phyloP scores from a whole-genome alignment of 2,888 invertebrate genomes.

The Yponomeuta cagnagella region DNA sequence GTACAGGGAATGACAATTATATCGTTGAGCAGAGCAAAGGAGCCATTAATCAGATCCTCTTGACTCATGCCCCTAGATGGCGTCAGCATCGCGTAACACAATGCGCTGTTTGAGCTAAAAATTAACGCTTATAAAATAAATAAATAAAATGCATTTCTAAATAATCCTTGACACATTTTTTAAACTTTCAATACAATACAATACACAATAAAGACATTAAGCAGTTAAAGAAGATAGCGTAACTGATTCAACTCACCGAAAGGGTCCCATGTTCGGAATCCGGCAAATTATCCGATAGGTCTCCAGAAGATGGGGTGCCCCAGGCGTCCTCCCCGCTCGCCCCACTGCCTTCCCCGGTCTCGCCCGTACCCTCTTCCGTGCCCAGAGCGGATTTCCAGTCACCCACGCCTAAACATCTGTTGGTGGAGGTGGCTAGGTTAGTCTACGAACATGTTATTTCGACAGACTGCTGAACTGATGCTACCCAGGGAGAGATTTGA shows the following conservation, averaged over 20 bases:
- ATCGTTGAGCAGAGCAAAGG: too few species aligned
- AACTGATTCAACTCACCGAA: constrained; percentile 56
- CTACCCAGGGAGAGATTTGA: too few species aligned
- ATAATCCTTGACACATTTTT: too few species aligned
- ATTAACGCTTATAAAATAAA: too few species aligned
- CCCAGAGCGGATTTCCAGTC: constrained; percentile 73
- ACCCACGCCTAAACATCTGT: constrained; percentile 70
- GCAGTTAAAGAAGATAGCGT: neutral
- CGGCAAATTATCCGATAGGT: constrained; percentile 84
- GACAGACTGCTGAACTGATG: neutral
- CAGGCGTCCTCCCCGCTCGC: constrained; percentile 92
- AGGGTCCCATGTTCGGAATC: constrained; percentile 81
- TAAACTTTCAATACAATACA: too few species aligned
- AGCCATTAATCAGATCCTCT: too few species aligned
- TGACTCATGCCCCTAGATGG: too few species aligned
- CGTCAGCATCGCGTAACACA: too few species aligned
- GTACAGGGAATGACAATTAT: too few species aligned
- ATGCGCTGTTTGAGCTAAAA: too few species aligned
- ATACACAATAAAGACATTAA: too few species aligned
- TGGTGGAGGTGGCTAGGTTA: neutral
- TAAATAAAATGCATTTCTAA: too few species aligned
- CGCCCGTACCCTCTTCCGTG: constrained; percentile 78
- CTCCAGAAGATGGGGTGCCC: constrained; percentile 92
- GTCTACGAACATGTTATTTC: neutral
- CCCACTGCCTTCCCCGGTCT: constrained; percentile 85